phyloP scores from a whole-genome alignment of 2,888 invertebrate species.

The Odontomyia ornata region DNA sequence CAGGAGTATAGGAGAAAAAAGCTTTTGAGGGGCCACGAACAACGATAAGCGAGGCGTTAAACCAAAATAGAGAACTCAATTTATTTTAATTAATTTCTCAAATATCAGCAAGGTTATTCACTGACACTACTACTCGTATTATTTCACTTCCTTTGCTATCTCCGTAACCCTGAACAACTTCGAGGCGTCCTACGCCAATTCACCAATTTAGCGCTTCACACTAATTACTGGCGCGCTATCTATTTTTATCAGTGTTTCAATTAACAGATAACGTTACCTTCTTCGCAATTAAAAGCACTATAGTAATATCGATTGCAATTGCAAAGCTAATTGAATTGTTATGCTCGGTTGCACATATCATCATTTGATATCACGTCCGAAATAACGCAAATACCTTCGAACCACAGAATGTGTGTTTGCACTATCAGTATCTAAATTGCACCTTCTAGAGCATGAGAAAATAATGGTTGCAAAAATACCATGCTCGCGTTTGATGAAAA shows the following conservation, averaged over 20 bases:
- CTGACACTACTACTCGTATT: too few relatives aligned
- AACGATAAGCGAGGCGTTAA: too few relatives aligned
- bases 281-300: conserved; percentile 10
- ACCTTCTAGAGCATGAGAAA: neutral
- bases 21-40: too few relatives aligned
- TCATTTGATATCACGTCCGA: neutral
- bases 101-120: too few relatives aligned
- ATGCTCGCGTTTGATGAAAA: neutral
- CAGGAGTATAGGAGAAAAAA: too few relatives aligned
- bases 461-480: neutral
- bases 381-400: neutral
- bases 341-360: conserved; percentile 11
- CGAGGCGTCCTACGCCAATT: neutral
- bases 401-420: neutral
- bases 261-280: conserved; percentile 19
- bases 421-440: conserved; percentile 16
- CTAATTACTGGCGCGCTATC: neutral
- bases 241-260: conserved; percentile 24
- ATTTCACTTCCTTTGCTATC: too few relatives aligned
- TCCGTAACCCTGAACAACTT: too few relatives aligned
- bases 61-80: too few relatives aligned
- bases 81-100: too few relatives aligned
- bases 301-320: conserved; percentile 27
- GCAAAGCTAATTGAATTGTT: conserved; percentile 35
- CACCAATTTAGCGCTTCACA: neutral